phyloP scores from a whole-genome alignment of 2,113 vertebrate species.

The Apodemus speciosus region DNA sequence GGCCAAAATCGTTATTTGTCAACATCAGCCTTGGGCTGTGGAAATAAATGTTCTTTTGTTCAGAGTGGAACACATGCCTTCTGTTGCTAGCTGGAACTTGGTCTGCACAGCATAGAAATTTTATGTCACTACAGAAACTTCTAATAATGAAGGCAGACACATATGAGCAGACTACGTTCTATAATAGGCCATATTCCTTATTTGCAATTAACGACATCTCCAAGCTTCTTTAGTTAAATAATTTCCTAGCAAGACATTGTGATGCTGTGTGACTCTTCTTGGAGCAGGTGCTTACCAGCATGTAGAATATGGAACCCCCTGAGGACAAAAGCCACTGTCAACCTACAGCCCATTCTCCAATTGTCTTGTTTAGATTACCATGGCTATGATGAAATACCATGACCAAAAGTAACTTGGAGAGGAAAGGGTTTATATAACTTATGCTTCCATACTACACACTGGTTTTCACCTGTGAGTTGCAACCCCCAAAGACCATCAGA shows the following conservation, averaged over 20 bases:
- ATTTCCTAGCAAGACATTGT: conserved; percentile 56
- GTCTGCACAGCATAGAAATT: conserved; percentile 78
- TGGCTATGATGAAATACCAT: background rate
- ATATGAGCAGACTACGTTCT: conserved; percentile 70
- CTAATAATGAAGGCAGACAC: conserved; percentile 74
- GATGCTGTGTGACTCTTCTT: background rate
- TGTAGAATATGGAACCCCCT: background rate
- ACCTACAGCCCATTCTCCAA: background rate
- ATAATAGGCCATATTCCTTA: conserved; percentile 33
- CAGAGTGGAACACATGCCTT: conserved; percentile 64
- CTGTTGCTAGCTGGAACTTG: conserved; percentile 73
- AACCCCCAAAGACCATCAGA: background rate
- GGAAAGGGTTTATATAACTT: background rate
- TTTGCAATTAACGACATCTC: conserved; percentile 56
- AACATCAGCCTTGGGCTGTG: conserved; percentile 57
- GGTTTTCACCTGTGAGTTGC: background rate
- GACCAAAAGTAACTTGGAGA: background rate
- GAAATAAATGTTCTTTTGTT: conserved; percentile 80
- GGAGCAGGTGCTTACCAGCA: background rate
- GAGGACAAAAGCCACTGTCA: background rate
- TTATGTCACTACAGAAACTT: conserved; percentile 76
- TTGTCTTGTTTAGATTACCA: background rate
- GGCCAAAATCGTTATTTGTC: conserved; percentile 73
- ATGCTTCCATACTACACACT: background rate
- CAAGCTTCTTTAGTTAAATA: conserved; percentile 62